These are phyloP conservation scores for Chiloscyllium punctatum DNA, from an alignment of 2,797 vertebrate species.

Conservation along the genomic window DNA sequence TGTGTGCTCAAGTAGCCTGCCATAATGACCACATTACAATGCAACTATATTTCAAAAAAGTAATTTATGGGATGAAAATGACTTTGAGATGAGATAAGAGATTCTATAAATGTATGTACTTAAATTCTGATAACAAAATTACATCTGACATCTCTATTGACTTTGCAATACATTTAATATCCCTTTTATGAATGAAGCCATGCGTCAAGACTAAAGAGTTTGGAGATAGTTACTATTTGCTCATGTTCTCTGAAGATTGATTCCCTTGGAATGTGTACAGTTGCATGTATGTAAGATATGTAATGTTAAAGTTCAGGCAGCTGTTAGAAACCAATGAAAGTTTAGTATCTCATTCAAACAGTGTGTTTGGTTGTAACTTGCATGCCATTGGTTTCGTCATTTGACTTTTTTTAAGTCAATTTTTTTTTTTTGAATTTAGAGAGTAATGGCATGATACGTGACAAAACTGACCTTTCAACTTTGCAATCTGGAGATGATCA, in stretches of 20 bases:
- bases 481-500: background rate
- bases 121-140: background rate
- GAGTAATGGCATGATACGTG: background rate
- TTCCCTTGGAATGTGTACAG: background rate
- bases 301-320: background rate
- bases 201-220: background rate
- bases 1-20: background rate
- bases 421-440: background rate
- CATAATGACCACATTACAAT: background rate
- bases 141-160: background rate
- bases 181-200: background rate
- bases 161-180: slow-evolving; percentile 23
- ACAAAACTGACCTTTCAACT: slow-evolving; percentile 28
- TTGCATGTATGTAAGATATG: background rate
- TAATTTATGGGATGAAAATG: background rate
- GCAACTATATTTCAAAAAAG: background rate
- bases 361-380: background rate
- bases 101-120: background rate
- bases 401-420: slow-evolving; percentile 22
- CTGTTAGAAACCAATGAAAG: slow-evolving; percentile 8
- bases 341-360: background rate
- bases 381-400: background rate
- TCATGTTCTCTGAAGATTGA: background rate
- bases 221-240: background rate
- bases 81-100: background rate